Evolutionary conservation across 2,888 invertebrate species (phyloP).

Genomic region (Metopia argyrocephala): DNA sequence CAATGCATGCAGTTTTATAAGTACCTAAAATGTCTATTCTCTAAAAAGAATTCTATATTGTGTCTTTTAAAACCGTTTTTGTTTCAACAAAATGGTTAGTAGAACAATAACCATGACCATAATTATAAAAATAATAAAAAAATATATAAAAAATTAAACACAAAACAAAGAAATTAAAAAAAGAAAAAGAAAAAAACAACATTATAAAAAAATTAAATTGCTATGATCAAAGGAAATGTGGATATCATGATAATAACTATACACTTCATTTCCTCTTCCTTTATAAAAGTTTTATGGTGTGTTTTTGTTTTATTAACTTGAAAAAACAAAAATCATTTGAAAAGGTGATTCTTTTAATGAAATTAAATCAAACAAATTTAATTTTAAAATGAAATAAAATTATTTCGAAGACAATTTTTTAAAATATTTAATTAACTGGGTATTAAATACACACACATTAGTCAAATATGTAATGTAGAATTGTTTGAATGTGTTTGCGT

Average conservation of each 20-base stretch:
- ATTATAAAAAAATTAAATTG: background rate
- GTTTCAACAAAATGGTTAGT: conserved; percentile 6
- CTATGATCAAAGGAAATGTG: background rate
- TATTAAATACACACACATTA: no score
- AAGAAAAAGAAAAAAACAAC: background rate
- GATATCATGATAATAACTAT: conserved; percentile 8
- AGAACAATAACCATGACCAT: background rate
- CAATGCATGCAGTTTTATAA: background rate
- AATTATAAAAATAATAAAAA: background rate
- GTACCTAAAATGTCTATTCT: background rate
- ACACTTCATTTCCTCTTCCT: background rate
- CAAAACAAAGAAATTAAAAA: background rate
- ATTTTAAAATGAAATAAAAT: no score
- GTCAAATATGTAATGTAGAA: no score
- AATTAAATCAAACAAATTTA: no score
- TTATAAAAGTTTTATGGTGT: background rate
- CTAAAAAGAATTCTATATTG: conserved; percentile 3
- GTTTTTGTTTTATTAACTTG: background rate
- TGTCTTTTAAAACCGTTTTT: conserved; percentile 22
- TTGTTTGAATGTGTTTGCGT: no score
- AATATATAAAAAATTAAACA: background rate
- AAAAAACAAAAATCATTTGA: background rate
- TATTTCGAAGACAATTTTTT: no score
- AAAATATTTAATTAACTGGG: no score
- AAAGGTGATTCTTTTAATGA: background rate